These are phyloP conservation scores for Trochalopteron elliotii DNA, from an alignment of 2,113 vertebrate species.

Conservation along the genomic window DNA sequence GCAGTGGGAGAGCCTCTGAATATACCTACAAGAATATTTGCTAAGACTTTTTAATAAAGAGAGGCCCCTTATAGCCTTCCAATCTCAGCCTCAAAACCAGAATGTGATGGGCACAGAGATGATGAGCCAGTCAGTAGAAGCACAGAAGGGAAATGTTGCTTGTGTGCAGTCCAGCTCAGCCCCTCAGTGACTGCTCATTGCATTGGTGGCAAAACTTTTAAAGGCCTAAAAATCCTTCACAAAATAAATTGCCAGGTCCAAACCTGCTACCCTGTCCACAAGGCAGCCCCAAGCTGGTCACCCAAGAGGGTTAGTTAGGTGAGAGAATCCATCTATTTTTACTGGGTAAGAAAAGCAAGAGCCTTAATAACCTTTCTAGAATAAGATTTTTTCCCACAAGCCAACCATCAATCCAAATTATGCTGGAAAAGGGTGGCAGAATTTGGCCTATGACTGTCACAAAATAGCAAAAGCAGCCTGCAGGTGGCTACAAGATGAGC, in stretches of 20 bases:
- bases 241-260: background rate
- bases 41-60: background rate
- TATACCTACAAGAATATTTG: background rate
- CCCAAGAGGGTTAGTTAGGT: background rate
- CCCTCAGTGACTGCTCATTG: background rate
- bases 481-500: background rate
- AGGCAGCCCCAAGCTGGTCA: background rate
- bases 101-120: fast-evolving
- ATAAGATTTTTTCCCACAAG: background rate
- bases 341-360: background rate
- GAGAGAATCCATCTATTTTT: background rate
- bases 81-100: background rate
- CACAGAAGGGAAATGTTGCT: background rate
- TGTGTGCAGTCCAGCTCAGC: background rate
- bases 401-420: background rate
- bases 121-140: background rate
- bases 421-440: background rate
- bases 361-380: background rate
- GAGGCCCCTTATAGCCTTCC: background rate
- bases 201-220: background rate
- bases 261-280: background rate
- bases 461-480: background rate
- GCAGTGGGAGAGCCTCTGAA: background rate
- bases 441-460: background rate
- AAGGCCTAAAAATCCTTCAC: background rate